Evolutionary conservation across 2,797 vertebrate genomes (phyloP), one percentile per base, ranked within the genome.

Genomic region (Sylvia borin): DNA sequence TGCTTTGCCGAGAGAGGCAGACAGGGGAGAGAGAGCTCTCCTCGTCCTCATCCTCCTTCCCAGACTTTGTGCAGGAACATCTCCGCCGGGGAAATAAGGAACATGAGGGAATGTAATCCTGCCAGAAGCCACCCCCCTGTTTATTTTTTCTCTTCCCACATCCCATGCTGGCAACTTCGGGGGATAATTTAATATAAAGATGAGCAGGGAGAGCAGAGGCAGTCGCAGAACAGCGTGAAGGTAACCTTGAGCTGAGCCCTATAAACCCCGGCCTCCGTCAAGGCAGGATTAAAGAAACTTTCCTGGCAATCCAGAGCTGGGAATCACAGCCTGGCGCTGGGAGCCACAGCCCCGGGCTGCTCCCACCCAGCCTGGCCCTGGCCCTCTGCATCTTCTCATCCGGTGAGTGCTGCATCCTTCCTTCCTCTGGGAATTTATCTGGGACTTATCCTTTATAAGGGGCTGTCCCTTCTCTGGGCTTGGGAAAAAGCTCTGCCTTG

Each of bases 191-290:
- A 48, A 48, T 66, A 16, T 7, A 21, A 16, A 31, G 47, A 5
- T 0, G 16, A n/a, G 53, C 31, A 4, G 76, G 47, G 38, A 20
- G 57, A 45, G 92, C 70, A 9, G 74, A 72, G 76, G 76, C 66
- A 9, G 27, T 2, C 3, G 74, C 76, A 73, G 74, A 79, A 5
- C 5, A 1, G 25, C 2, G 3, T 80, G 96, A 95, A 96, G 96
- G 96, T 94, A 94, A 96, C 91, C 96, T 95, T 92, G 93, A 96
- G 90, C 83, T 22, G 38, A 72, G 80, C 43, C 2, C 60, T 70
- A 2, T 4, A 65, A 72, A 74, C 8, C 6, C 2, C 34, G 61
- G 64, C 34, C 71, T 45, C 31, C 5, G 7, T 16, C 27, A 15
- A 26, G 29, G 29, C 67, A 57, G 86, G 66, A 88, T 94, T 94